Conservation (phyloP, 2,113 vertebrate genomes). For the Callaeas wilsoni region DNA sequence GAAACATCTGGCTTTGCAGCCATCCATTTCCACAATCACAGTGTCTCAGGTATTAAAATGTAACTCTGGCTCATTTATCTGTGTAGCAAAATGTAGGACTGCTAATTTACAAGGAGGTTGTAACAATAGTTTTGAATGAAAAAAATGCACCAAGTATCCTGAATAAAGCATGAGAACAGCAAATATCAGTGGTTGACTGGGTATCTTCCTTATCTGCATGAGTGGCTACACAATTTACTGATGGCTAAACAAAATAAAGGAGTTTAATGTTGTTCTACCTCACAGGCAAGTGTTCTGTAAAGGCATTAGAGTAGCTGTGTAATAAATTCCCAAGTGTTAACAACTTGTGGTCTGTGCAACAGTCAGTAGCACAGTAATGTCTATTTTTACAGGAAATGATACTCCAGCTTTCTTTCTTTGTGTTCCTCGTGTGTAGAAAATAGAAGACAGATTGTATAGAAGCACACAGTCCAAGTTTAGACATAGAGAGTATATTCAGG, state of each 20-base stretch:
- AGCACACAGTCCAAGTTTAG: neutral
- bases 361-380: neutral
- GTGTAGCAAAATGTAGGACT: neutral
- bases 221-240: neutral
- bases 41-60: neutral
- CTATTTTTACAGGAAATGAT: constrained; percentile 36
- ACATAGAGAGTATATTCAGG: neutral
- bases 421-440: constrained; percentile 39
- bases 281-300: neutral
- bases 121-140: neutral
- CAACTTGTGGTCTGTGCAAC: constrained; percentile 26
- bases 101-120: neutral
- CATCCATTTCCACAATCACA: neutral
- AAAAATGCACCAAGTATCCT: neutral
- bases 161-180: neutral
- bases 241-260: constrained; percentile 18
- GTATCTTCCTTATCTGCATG: neutral
- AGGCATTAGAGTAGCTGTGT: constrained; percentile 5
- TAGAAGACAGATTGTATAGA: neutral
- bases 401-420: neutral
- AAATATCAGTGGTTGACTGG: neutral
- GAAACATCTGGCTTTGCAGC: neutral
- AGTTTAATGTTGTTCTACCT: neutral
- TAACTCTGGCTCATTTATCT: neutral
- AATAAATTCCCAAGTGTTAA: constrained; percentile 35